Evolutionary conservation across 2,888 invertebrate species (phyloP).

Genomic region (Meiosimyza decipiens): DNA sequence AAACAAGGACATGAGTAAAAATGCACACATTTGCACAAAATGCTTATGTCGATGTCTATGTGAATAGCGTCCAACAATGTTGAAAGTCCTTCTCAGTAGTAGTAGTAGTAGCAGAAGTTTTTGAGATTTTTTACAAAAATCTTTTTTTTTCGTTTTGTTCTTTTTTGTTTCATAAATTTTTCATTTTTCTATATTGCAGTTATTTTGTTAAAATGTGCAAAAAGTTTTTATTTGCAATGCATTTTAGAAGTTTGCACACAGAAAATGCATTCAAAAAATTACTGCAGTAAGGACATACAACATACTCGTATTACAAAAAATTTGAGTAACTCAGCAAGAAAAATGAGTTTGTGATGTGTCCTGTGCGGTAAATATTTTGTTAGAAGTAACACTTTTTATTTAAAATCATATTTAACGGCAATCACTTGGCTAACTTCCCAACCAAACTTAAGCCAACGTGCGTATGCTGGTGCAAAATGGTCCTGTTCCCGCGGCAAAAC

Average conservation of each 20-base stretch:
- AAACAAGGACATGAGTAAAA: constrained; percentile 10
- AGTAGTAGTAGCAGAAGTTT: neutral
- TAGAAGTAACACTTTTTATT: too few relatives aligned
- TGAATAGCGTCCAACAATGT: constrained; percentile 5
- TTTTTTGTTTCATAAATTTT: too few relatives aligned
- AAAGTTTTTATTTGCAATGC: constrained; percentile 9
- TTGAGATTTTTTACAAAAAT: neutral
- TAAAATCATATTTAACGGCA: too few relatives aligned
- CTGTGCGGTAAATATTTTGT: too few relatives aligned
- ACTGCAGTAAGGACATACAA: too few relatives aligned
- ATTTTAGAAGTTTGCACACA: constrained; percentile 2
- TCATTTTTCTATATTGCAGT: neutral
- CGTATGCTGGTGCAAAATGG: too few relatives aligned
- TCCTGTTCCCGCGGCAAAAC: too few relatives aligned
- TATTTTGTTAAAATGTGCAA: constrained; percentile 9
- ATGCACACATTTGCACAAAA: constrained; percentile 22
- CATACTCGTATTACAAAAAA: too few relatives aligned
- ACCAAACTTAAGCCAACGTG: too few relatives aligned
- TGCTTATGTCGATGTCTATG: neutral
- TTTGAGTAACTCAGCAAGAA: too few relatives aligned
- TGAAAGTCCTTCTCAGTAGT: constrained; percentile 6
- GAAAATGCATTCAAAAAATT: constrained; percentile 10
- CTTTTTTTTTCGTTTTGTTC: neutral
- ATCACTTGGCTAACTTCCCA: too few relatives aligned
- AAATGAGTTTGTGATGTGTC: too few relatives aligned